Evolutionary conservation across 1,140 invertebrate species (phyloP).

Genomic region (Phymastichus coffea): DNA sequence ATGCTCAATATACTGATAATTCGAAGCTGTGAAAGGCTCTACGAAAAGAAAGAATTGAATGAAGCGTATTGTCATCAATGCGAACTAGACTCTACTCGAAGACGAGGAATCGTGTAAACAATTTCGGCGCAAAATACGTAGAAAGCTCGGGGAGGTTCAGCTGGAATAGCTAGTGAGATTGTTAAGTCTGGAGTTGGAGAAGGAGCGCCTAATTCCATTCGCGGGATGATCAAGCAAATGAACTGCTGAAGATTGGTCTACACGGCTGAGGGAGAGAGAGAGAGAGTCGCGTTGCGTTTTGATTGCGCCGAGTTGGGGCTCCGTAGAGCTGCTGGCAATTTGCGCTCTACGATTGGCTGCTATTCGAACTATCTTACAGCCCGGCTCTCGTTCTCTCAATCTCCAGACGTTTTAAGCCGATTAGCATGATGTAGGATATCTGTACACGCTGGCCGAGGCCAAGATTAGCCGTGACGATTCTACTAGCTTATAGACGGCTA

Average conservation of each 20-base stretch:
- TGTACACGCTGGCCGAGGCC: not conserved
- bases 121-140: no score
- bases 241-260: slow-evolving; percentile 8
- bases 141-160: no score
- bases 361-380: not conserved
- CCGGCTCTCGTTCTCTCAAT: not conserved
- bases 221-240: slow-evolving; percentile 10
- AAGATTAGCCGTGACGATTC: not conserved
- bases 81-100: no score
- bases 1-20: no score
- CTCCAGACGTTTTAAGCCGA: not conserved
- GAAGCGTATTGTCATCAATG: no score
- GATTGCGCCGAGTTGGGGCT: not conserved
- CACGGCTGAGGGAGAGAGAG: not conserved
- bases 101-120: no score
- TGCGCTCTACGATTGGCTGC: slow-evolving; percentile 1
- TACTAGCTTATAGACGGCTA: no score
- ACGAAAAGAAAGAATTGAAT: no score
- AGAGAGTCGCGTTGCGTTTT: slow-evolving; percentile 12
- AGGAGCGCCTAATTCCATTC: slow-evolving; percentile 10
- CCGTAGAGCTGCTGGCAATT: not conserved
- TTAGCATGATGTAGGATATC: not conserved
- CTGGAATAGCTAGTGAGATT: not conserved
- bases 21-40: no score
- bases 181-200: not conserved